Percentiles rank a stretch among this genome's conserved stretches.
Evolutionary conservation across 1,140 invertebrate species (phyloP).

Genomic region (Plutomurus gul): DNA sequence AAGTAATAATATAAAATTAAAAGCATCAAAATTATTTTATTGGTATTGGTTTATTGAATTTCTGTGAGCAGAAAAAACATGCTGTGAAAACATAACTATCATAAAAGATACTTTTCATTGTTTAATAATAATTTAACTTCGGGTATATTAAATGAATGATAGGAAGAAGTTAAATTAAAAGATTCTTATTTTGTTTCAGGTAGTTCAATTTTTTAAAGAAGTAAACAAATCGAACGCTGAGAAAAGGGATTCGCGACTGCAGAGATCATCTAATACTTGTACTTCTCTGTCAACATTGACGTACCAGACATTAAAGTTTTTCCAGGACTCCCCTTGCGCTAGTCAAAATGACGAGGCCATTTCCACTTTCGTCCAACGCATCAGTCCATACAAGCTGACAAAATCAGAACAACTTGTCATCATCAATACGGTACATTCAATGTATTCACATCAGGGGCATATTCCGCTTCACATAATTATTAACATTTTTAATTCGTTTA

Average conservation of each 20-base stretch:
- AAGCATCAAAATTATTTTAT: neutral
- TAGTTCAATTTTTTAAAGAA: constrained; percentile 42
- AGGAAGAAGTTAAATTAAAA: neutral
- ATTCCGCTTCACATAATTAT: too few species aligned
- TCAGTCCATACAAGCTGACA: constrained; percentile 40
- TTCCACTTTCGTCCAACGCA: constrained; percentile 15
- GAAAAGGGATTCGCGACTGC: neutral
- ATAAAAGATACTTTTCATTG: too few species aligned
- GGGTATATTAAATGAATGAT: neutral
- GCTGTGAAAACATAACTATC: too few species aligned
- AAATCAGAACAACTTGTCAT: constrained; percentile 47
- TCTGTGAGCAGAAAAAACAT: too few species aligned
- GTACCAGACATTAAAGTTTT: constrained; percentile 47
- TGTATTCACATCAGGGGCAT: too few species aligned
- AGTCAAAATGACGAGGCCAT: constrained; percentile 35
- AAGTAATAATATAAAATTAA: neutral
- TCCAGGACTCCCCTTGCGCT: constrained; percentile 38
- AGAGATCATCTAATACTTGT: constrained; percentile 35
- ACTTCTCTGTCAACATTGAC: constrained; percentile 43
- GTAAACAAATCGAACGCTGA: neutral
- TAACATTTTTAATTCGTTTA: too few species aligned
- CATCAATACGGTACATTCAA: constrained; percentile 41
- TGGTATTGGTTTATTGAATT: too few species aligned
- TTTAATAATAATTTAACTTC: neutral
- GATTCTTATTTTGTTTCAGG: constrained; percentile 1